These are phyloP conservation scores for Adrianichthys oophorus DNA, from an alignment of 2,797 vertebrate species.

Conservation along the genomic window DNA sequence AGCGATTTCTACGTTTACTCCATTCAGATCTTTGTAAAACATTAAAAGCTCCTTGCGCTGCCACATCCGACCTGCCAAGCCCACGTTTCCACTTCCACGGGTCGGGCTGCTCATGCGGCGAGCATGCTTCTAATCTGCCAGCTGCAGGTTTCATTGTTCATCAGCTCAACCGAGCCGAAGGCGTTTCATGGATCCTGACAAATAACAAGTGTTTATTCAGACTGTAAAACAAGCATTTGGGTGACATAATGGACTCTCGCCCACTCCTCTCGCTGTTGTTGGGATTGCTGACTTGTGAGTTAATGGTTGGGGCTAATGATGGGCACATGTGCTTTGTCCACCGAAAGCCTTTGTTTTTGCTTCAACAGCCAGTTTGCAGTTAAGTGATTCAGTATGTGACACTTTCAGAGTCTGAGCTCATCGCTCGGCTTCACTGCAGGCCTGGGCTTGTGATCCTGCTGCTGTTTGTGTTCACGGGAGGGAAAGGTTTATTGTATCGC, in stretches of 20 bases:
- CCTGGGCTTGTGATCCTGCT: slow-evolving; percentile 49
- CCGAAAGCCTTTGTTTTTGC: slow-evolving; percentile 50
- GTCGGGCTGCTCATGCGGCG: not conserved
- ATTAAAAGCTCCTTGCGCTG: not conserved
- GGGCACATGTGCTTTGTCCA: slow-evolving; percentile 42
- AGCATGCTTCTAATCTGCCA: not conserved
- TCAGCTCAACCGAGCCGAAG: slow-evolving; percentile 17
- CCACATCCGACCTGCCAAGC: not conserved
- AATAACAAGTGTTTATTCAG: slow-evolving; percentile 15
- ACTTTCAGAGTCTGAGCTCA: slow-evolving; percentile 59
- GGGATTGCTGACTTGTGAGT: slow-evolving; percentile 28
- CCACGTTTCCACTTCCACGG: slow-evolving; percentile 1
- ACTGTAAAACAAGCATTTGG: slow-evolving; percentile 28
- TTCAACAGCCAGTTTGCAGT: slow-evolving; percentile 43
- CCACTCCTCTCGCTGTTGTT: slow-evolving; percentile 30
- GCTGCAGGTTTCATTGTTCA: slow-evolving; percentile 14
- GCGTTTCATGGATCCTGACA: slow-evolving; percentile 26
- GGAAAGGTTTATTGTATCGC: slow-evolving; percentile 43
- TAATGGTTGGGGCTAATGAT: slow-evolving; percentile 23
- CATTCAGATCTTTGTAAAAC: not conserved
- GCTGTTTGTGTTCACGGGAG: slow-evolving; percentile 47
- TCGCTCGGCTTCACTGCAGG: slow-evolving; percentile 26
- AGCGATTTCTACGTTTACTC: not conserved
- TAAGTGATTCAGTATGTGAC: slow-evolving; percentile 50
- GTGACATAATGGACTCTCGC: slow-evolving; percentile 56